A percentile compares a stretch with the other conserved stretches of the same genome.
phyloP scores from a whole-genome alignment of 2,888 invertebrate genomes.

The Sepiola atlantica region DNA sequence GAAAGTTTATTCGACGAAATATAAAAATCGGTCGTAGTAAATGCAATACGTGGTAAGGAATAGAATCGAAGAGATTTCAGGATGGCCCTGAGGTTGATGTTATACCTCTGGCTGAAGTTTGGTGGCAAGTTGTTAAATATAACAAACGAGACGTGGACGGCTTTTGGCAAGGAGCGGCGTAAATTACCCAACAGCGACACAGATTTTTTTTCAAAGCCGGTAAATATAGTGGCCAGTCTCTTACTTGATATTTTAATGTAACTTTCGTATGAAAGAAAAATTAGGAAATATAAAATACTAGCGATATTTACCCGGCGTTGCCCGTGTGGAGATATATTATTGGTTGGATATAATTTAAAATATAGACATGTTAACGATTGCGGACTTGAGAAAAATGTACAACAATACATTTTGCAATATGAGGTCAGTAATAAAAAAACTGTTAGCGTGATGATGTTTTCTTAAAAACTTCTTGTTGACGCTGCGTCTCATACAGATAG shows the following conservation, averaged over 20 bases:
- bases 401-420: neutral
- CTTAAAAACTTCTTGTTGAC: too few relatives aligned
- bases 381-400: neutral
- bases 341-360: too few relatives aligned
- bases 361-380: too few relatives aligned
- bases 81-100: neutral
- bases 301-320: too few relatives aligned
- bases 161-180: neutral
- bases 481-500: too few relatives aligned
- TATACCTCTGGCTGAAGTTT: neutral
- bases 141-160: neutral
- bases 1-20: neutral
- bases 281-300: too few relatives aligned
- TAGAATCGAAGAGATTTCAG: neutral
- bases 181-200: neutral
- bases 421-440: neutral
- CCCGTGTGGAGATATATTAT: too few relatives aligned
- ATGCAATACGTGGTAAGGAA: neutral
- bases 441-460: neutral
- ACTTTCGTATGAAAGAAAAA: neutral
- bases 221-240: neutral
- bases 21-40: constrained; percentile 6
- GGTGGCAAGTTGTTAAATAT: neutral
- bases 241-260: neutral
- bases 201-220: neutral